Percentiles rank a stretch among this genome's conserved stretches.
Conservation (phyloP, 2,113 vertebrate species). For the Xiphorhynchus elegans region DNA sequence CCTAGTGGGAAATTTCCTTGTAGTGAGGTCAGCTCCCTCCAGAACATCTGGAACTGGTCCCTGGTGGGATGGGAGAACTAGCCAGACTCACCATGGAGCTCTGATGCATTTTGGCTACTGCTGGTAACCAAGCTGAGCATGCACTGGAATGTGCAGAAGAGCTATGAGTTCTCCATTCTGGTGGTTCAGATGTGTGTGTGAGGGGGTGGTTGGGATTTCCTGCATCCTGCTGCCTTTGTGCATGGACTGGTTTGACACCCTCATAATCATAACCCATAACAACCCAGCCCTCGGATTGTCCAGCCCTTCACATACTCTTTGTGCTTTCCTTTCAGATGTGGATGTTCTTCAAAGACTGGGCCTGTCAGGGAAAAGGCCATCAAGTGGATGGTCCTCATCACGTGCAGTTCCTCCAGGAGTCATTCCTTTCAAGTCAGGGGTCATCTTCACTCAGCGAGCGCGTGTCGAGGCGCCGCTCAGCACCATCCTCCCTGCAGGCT, state of each 20-base stretch:
- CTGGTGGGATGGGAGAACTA: not conserved
- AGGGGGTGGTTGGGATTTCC: not conserved
- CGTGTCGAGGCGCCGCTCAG: conserved; percentile 82
- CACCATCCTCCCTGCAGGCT: conserved; percentile 77
- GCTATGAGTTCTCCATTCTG: not conserved
- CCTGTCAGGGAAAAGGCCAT: conserved; percentile 81
- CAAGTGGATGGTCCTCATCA: conserved; percentile 52
- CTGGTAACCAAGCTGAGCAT: not conserved
- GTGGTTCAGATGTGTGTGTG: not conserved
- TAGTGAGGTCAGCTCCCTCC: conserved; percentile 16
- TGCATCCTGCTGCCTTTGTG: not conserved
- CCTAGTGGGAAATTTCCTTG: conserved; percentile 33
- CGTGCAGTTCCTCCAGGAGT: conserved; percentile 79
- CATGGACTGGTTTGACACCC: not conserved
- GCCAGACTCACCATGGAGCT: not conserved
- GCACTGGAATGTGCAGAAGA: not conserved
- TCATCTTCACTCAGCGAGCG: conserved; percentile 90
- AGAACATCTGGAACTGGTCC: conserved; percentile 16
- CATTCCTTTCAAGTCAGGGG: conserved; percentile 89
- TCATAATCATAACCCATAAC: no score
- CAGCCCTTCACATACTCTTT: not conserved
- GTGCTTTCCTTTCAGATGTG: conserved; percentile 83
- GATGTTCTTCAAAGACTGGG: conserved; percentile 92
- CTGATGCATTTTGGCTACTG: not conserved
- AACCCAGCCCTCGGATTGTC: not conserved